phyloP scores from a whole-genome alignment of 2,113 vertebrate species.

The Nothocercus nigrocapillus region DNA sequence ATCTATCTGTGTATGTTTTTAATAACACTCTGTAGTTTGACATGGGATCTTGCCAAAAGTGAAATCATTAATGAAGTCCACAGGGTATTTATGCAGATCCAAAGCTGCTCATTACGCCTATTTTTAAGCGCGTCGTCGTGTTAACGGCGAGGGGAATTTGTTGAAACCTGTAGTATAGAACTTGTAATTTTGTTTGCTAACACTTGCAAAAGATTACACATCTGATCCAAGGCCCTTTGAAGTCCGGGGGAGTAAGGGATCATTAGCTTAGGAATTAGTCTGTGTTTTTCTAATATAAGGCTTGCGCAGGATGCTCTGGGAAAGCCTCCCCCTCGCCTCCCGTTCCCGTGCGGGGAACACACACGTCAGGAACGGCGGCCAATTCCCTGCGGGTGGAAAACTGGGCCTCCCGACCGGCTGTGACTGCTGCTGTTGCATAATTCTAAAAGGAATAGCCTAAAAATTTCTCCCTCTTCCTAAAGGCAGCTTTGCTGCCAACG shows the following conservation, averaged over 20 bases:
- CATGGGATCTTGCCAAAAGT: conserved; percentile 47
- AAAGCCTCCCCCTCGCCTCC: background rate
- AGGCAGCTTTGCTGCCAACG: background rate
- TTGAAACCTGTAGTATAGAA: conserved; percentile 55
- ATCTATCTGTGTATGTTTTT: background rate
- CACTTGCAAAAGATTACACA: conserved; percentile 44
- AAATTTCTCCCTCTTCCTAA: background rate
- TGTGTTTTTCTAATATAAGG: background rate
- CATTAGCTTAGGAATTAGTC: conserved; percentile 49
- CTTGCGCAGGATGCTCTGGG: background rate
- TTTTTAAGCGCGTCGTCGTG: conserved; percentile 31
- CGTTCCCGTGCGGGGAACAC: background rate
- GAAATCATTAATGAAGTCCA: conserved; percentile 52
- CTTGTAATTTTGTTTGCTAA: conserved; percentile 69
- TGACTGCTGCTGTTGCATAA: fast-evolving
- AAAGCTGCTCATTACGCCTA: conserved; percentile 44
- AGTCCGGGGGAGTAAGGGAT: conserved; percentile 27
- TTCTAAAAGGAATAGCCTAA: background rate
- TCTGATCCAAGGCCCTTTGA: conserved; percentile 42
- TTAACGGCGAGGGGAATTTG: conserved; percentile 15
- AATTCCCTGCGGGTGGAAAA: background rate
- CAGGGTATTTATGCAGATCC: conserved; percentile 39
- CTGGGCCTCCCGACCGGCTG: background rate
- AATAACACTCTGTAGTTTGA: background rate
- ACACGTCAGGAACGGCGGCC: fast-evolving